Percentiles rank a stretch among this genome's conserved stretches.
Conservation (phyloP, 2,113 vertebrate genomes). For the Haliaeetus leucogaster region DNA sequence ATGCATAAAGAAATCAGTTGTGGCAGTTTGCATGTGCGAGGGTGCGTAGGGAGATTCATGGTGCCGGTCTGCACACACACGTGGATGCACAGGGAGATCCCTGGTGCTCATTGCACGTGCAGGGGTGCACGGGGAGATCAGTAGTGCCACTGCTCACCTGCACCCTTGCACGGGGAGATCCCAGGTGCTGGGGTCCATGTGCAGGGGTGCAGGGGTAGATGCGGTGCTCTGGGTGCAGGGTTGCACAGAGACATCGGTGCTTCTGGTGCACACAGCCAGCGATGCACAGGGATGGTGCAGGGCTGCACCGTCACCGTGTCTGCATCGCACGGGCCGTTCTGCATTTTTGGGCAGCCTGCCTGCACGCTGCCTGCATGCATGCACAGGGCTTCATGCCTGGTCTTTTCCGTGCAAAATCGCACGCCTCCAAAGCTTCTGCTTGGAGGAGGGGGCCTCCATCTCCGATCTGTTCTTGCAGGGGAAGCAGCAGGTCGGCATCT, state of each 20-base stretch:
- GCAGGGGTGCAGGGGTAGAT: not conserved
- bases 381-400: not conserved
- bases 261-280: not conserved
- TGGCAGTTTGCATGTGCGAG: not conserved
- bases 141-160: not conserved
- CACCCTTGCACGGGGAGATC: not conserved
- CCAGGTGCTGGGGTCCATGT: not conserved
- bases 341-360: not conserved
- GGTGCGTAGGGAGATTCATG: fast-evolving
- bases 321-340: not conserved
- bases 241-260: not conserved
- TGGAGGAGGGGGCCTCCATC: not conserved
- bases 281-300: not conserved
- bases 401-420: not conserved
- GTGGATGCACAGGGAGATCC: not conserved
- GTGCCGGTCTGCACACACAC: too few species aligned
- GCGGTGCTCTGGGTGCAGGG: not conserved
- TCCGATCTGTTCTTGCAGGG: not conserved
- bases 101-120: too few species aligned
- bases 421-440: not conserved
- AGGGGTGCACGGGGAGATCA: not conserved
- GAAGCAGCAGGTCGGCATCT: not conserved
- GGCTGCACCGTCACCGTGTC: not conserved
- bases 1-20: not conserved
- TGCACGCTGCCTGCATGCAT: not conserved